phyloP scores from a whole-genome alignment of 2,888 invertebrate genomes.

The Enoplolaimus lenunculus region DNA sequence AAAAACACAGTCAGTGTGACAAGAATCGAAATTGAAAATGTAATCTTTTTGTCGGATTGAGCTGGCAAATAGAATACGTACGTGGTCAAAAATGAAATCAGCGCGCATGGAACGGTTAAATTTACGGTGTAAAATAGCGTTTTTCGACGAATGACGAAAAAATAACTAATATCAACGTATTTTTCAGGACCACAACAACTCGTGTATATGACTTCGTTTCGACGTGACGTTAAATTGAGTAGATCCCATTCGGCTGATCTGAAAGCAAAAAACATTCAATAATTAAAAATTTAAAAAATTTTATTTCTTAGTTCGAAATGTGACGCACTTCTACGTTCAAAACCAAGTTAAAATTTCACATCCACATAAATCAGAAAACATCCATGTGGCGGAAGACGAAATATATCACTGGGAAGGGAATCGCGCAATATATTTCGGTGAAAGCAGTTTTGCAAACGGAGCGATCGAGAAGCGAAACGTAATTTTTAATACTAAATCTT shows the following conservation, averaged over 20 bases:
- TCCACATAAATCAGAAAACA: too few relatives aligned
- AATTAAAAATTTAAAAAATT: too few relatives aligned
- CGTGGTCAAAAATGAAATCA: conserved; percentile 17
- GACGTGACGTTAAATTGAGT: conserved; percentile 3
- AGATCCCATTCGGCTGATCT: conserved; percentile 16
- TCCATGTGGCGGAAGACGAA: too few relatives aligned
- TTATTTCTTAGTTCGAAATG: too few relatives aligned
- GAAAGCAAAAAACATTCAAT: too few relatives aligned
- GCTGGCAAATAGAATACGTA: conserved; percentile 20
- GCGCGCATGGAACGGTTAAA: conserved; percentile 35
- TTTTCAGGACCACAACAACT: conserved; percentile 18
- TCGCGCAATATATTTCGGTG: too few relatives aligned
- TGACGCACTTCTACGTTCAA: too few relatives aligned
- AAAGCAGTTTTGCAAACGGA: too few relatives aligned
- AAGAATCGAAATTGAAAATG: conserved; percentile 39
- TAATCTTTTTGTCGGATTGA: conserved; percentile 38
- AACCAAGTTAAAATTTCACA: too few relatives aligned
- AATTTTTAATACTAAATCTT: too few relatives aligned
- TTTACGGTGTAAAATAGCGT: conserved; percentile 17
- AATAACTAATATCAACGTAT: conserved; percentile 16
- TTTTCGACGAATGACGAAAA: conserved; percentile 1
- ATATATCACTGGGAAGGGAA: too few relatives aligned
- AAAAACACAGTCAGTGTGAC: conserved; percentile 41
- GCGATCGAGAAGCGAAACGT: too few relatives aligned
- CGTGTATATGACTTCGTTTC: conserved; percentile 9